Evolutionary conservation across 1,140 invertebrate species (phyloP).

Genomic region (Sinella curviseta): DNA sequence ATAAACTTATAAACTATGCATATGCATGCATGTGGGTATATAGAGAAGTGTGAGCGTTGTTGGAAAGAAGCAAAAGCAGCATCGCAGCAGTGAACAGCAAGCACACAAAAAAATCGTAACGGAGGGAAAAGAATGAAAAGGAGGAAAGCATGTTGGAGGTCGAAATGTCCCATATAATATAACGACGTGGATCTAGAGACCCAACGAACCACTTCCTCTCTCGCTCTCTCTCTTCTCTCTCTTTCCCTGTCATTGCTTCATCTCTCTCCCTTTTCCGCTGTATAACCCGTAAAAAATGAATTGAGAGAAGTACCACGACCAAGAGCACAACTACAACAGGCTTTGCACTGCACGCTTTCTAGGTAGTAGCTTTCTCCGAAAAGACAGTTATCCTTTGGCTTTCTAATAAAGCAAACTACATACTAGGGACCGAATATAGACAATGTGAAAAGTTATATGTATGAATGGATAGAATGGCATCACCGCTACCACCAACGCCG

Average conservation of each 20-base stretch:
- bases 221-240: not conserved
- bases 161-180: conserved; percentile 26
- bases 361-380: conserved; percentile 15
- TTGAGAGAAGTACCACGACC: not conserved
- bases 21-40: not conserved
- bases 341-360: no score
- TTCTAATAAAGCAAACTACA: not conserved
- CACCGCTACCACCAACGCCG: not conserved
- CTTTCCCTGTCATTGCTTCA: not conserved
- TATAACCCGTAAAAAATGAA: conserved; percentile 1
- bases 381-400: not conserved
- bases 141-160: conserved; percentile 17
- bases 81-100: not conserved
- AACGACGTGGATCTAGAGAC: conserved; percentile 10
- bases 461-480: not conserved
- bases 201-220: conserved; percentile 1
- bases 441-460: not conserved
- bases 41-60: no score
- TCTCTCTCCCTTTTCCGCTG: not conserved
- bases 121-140: not conserved
- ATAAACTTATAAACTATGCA: not conserved
- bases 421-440: not conserved
- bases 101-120: not conserved
- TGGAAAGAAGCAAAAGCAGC: not conserved
- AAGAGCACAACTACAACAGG: no score